Evolutionary conservation across 2,888 invertebrate genomes (phyloP).

Genomic region (Herminia tarsipennalis): DNA sequence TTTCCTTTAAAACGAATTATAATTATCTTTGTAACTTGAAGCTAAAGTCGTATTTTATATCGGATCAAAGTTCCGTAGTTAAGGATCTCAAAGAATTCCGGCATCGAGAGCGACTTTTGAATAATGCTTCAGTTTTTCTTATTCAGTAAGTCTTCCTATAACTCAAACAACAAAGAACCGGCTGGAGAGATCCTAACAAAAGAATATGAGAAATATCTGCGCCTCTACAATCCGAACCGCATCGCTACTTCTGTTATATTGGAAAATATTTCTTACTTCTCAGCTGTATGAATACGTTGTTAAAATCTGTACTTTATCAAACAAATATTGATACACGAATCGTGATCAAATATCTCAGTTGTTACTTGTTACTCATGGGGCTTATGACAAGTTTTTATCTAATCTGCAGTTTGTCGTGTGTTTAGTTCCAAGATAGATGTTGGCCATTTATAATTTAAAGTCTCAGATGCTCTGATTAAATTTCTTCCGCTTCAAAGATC

Average conservation of each 20-base stretch:
- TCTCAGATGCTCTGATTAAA: conserved; percentile 66
- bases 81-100: conserved; percentile 53
- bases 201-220: conserved; percentile 81
- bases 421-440: conserved; percentile 35
- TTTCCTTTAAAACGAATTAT: neutral
- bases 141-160: conserved; percentile 71
- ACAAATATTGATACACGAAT: conserved; percentile 22
- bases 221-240: conserved; percentile 71
- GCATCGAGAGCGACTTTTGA: conserved; percentile 57
- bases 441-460: conserved; percentile 58
- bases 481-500: conserved; percentile 58
- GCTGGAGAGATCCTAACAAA: conserved; percentile 74
- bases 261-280: conserved; percentile 74
- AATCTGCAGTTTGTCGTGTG: conserved; percentile 35
- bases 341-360: conserved; percentile 21
- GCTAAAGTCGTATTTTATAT: conserved; percentile 31
- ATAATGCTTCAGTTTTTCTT: conserved; percentile 73
- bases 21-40: conserved; percentile 38
- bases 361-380: conserved; percentile 4
- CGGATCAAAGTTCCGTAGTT: conserved; percentile 55
- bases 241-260: conserved; percentile 73
- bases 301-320: conserved; percentile 38
- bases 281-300: conserved; percentile 50
- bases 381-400: conserved; percentile 37
- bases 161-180: conserved; percentile 78